phyloP scores from a whole-genome alignment of 2,113 vertebrate species.

The Carettochelys insculpta region DNA sequence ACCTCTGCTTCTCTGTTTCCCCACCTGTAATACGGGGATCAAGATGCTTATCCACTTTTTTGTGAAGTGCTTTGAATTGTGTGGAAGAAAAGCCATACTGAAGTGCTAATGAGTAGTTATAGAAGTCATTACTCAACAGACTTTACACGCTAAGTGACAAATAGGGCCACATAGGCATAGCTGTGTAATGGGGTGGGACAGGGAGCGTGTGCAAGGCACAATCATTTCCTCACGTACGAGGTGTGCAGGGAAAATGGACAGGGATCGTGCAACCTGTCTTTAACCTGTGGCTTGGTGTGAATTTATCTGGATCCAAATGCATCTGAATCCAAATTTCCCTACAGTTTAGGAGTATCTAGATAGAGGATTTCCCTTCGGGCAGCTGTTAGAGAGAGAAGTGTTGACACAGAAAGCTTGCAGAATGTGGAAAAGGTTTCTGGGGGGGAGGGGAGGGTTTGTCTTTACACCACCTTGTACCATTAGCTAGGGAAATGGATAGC shows the following conservation, averaged over 20 bases:
- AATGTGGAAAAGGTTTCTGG: not conserved
- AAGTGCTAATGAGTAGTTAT: not conserved
- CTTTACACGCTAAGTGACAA: not conserved
- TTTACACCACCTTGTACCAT: not conserved
- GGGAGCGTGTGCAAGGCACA: accelerated
- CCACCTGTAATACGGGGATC: not conserved
- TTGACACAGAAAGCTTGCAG: not conserved
- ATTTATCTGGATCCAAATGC: not conserved
- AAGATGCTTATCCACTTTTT: not conserved
- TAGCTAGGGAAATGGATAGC: not conserved
- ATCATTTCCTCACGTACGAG: not conserved
- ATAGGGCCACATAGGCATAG: not conserved
- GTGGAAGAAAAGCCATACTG: not conserved
- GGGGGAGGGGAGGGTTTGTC: not conserved
- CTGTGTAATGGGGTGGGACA: not conserved
- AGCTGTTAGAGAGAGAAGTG: not conserved
- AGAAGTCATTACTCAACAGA: not conserved
- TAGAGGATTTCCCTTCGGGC: not conserved
- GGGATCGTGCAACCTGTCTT: not conserved
- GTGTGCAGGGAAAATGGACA: not conserved
- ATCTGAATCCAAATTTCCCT: too few relatives aligned
- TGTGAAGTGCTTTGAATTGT: not conserved
- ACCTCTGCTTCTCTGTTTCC: not conserved
- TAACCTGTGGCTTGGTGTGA: too few relatives aligned
- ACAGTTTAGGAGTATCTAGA: not conserved